These are phyloP conservation scores for Sardina pilchardus DNA, from an alignment of 2,113 vertebrate genomes.

Conservation along the genomic window DNA sequence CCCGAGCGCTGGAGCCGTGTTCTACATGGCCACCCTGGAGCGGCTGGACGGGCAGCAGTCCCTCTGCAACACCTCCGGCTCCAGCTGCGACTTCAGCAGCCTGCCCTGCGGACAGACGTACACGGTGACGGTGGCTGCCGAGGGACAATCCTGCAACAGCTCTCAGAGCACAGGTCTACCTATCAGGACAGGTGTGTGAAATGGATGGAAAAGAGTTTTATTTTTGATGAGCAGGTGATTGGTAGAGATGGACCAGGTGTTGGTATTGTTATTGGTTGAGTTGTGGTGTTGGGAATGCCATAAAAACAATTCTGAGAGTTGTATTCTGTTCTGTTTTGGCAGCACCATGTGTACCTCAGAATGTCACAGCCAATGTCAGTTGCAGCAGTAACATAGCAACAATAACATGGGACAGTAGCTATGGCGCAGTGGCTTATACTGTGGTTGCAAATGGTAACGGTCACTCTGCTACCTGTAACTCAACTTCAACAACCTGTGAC, in stretches of 20 bases:
- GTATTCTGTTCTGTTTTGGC: background rate
- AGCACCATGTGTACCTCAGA: slow-evolving; percentile 42
- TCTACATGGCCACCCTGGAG: slow-evolving; percentile 34
- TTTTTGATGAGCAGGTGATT: too few species aligned
- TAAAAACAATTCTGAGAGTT: background rate
- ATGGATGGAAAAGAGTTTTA: too few species aligned
- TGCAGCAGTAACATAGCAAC: slow-evolving; percentile 36
- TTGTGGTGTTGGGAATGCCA: too few species aligned
- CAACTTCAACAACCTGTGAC: slow-evolving; percentile 38
- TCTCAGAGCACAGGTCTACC: slow-evolving; percentile 21
- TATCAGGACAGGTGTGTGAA: slow-evolving; percentile 48
- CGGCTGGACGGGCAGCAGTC: slow-evolving; percentile 27
- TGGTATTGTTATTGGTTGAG: too few species aligned
- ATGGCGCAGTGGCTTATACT: slow-evolving; percentile 29
- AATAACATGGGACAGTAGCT: slow-evolving; percentile 37
- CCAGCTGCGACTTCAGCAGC: slow-evolving; percentile 42
- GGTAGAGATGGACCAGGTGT: too few species aligned
- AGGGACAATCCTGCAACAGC: slow-evolving; percentile 45
- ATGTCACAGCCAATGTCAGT: slow-evolving; percentile 27
- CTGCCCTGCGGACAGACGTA: slow-evolving; percentile 50
- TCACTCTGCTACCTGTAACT: slow-evolving; percentile 38
- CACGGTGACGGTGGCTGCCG: slow-evolving; percentile 36
- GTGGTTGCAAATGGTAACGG: slow-evolving; percentile 39
- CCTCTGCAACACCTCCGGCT: slow-evolving; percentile 25
- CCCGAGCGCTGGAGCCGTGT: slow-evolving; percentile 37